A percentile compares a stretch with the other conserved stretches of the same genome.
Conservation (phyloP, 2,888 invertebrate species). For the Synanthedon tipuliformis region DNA sequence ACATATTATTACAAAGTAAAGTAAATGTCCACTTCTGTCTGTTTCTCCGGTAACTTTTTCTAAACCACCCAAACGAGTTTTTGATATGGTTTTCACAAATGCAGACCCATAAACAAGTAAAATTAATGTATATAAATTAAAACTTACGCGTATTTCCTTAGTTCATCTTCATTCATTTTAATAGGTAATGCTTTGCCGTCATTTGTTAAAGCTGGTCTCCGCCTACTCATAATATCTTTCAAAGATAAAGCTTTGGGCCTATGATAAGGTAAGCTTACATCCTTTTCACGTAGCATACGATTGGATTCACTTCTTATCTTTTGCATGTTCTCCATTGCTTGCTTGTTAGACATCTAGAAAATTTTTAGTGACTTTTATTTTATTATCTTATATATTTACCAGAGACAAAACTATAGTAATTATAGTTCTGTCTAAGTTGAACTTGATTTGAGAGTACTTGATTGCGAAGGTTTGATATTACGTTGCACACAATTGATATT, state of each 20-base stretch:
- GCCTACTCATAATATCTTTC: constrained; percentile 78
- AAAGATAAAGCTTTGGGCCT: constrained; percentile 83
- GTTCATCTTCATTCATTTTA: constrained; percentile 77
- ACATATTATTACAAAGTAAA: not conserved
- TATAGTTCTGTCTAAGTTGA: too few species aligned
- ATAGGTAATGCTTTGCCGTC: constrained; percentile 56
- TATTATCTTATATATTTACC: not conserved
- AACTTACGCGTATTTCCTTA: constrained; percentile 75
- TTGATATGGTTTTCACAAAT: too few species aligned
- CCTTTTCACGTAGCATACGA: constrained; percentile 80
- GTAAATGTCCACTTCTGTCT: not conserved
- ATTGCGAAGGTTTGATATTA: too few species aligned
- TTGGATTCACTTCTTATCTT: constrained; percentile 88
- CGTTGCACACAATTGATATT: too few species aligned
- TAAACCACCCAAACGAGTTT: too few species aligned
- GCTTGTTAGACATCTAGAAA: constrained; percentile 73
- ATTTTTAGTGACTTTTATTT: not conserved
- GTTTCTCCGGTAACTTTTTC: too few species aligned
- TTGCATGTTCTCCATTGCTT: constrained; percentile 76
- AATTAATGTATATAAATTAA: not conserved
- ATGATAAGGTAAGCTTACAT: constrained; percentile 86
- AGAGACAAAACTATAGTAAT: not conserved
- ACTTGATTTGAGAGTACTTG: too few species aligned
- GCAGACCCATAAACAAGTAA: too few species aligned
- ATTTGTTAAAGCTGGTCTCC: constrained; percentile 37